Conservation (phyloP, 2,888 invertebrate species). For the Lasioglossum lativentre region DNA sequence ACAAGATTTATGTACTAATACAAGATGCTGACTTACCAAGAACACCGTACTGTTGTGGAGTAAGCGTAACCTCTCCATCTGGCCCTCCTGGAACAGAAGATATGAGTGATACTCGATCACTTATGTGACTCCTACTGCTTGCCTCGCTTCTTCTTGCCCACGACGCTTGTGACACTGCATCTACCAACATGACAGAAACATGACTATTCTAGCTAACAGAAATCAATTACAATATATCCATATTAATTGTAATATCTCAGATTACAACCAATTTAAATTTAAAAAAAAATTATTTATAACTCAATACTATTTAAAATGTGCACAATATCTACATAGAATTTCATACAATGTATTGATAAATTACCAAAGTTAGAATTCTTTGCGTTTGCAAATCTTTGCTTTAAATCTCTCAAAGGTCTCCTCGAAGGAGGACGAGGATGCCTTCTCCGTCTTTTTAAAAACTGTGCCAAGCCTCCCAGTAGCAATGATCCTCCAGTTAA, state of each 20-base stretch:
- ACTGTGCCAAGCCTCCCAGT: constrained; percentile 93
- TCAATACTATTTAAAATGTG: not conserved
- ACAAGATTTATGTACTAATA: not conserved
- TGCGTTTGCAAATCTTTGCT: constrained; percentile 79
- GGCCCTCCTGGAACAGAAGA: constrained; percentile 83
- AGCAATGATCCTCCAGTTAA: constrained; percentile 92
- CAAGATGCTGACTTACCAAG: constrained; percentile 89
- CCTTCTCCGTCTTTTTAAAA: constrained; percentile 88
- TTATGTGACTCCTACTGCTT: constrained; percentile 82
- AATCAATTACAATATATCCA: not conserved
- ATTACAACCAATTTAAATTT: not conserved
- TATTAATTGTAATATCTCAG: not conserved
- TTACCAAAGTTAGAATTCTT: constrained; percentile 83
- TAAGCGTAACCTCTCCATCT: constrained; percentile 88
- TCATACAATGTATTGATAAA: constrained; percentile 16
- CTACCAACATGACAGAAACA: constrained; percentile 60
- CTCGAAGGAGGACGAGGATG: constrained; percentile 79
- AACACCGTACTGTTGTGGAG: constrained; percentile 95
- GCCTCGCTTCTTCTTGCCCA: constrained; percentile 83
- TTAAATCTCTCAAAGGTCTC: constrained; percentile 76
- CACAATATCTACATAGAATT: not conserved
- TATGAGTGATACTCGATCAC: constrained; percentile 82
- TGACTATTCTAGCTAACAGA: not conserved
- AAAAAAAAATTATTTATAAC: not conserved
- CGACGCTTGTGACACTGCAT: constrained; percentile 81